phyloP scores from a whole-genome alignment of 2,888 invertebrate species.

The Drosophila tripunctata region DNA sequence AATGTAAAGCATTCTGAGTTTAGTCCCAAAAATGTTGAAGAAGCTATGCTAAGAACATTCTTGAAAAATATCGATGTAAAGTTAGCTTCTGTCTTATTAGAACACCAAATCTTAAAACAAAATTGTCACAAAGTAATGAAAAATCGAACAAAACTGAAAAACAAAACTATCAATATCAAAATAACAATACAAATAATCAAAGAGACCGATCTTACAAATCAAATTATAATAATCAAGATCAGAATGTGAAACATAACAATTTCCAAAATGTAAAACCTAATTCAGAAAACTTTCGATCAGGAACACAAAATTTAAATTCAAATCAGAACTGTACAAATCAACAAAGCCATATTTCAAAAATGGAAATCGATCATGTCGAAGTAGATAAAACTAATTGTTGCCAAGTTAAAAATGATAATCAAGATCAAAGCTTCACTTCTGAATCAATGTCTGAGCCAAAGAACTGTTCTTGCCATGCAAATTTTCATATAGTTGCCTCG shows the following conservation, averaged over 20 bases:
- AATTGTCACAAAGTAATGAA: conserved; percentile 24
- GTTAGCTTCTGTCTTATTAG: conserved; percentile 9
- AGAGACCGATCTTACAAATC: conserved; percentile 6
- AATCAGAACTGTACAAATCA: conserved; percentile 5
- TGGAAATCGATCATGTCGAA: conserved; percentile 14
- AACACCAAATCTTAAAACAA: conserved; percentile 20
- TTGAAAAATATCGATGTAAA: conserved; percentile 49
- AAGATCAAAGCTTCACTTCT: conserved; percentile 19
- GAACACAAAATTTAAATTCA: conserved; percentile 27
- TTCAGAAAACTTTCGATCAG: conserved; percentile 20
- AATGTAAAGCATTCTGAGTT: conserved; percentile 38
- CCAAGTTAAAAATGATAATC: conserved; percentile 13
- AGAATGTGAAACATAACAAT: conserved; percentile 19
- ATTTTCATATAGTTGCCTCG: conserved; percentile 44
- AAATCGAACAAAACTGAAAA: conserved; percentile 17
- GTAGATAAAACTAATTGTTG: conserved; percentile 16
- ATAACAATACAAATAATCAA: conserved; percentile 15
- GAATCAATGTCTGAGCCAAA: conserved; percentile 23
- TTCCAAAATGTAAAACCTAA: conserved; percentile 29
- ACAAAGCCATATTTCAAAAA: conserved; percentile 9
- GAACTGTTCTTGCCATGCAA: conserved; percentile 34
- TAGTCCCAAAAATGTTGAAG: conserved; percentile 38
- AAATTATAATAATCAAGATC: conserved; percentile 20
- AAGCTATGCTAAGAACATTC: conserved; percentile 45
- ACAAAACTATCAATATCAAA: conserved; percentile 7